Percentiles rank a stretch among this genome's conserved stretches.
Conservation (phyloP, 2,888 invertebrate species). For the Muscina levida region DNA sequence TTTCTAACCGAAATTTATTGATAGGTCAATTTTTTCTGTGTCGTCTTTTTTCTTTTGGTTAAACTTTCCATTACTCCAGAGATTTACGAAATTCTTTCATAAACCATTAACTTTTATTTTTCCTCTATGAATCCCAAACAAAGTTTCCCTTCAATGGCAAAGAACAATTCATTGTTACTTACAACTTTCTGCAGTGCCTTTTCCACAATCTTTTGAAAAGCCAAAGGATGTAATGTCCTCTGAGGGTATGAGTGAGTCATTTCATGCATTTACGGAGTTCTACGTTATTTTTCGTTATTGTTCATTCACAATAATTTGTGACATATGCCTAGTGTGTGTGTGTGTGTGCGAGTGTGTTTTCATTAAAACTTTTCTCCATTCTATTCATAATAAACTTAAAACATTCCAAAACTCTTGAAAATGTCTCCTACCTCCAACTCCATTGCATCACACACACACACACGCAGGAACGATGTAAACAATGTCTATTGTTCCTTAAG, state of each 20-base stretch:
- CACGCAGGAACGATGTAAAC: constrained; percentile 8
- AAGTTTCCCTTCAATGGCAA: not conserved
- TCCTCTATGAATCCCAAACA: constrained; percentile 31
- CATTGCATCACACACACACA: not conserved
- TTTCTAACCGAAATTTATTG: constrained; percentile 48
- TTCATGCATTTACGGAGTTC: constrained; percentile 15
- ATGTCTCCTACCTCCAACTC: not conserved
- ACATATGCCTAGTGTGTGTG: constrained; percentile 65
- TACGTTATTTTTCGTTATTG: constrained; percentile 47
- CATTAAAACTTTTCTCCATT: constrained; percentile 55
- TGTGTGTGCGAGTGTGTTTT: no score
- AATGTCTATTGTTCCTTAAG: constrained; percentile 50
- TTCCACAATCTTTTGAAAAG: not conserved
- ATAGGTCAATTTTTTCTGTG: constrained; percentile 39
- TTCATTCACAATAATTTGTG: constrained; percentile 60
- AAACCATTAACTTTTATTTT: constrained; percentile 60
- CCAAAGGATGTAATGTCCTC: constrained; percentile 9
- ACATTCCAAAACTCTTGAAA: not conserved
- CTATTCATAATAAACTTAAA: constrained; percentile 39
- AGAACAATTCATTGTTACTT: constrained; percentile 17
- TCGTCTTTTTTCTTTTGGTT: not conserved
- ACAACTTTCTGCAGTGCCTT: not conserved
- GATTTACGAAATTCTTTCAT: constrained; percentile 32
- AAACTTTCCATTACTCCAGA: constrained; percentile 14
- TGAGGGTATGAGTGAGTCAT: not conserved